Base-by-base conservation (phyloP, 2,797 vertebrate species). In the Gymnothorax javanicus region DNA sequence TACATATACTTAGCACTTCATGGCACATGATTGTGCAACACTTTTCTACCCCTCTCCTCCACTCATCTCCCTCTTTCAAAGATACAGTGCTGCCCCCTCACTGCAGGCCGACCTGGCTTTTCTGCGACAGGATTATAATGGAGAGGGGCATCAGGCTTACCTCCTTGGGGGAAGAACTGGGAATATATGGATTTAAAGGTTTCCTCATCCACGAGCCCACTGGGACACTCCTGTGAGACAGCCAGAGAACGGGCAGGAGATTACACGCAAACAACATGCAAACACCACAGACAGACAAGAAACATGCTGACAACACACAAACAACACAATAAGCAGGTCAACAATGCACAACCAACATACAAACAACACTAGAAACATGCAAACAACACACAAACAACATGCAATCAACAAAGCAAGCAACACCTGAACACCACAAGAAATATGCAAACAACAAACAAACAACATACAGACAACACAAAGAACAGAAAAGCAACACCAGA, bases 131-230 rank as follows among this genome's bases (percentile, higher is more conserved):
- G n/a, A 59, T 83, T 7, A 59, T 27, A 25, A 27, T 57, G 27
- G 79, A 58, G 50, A 17, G 54, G 13, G 52, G 17, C 7, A 20
- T 25, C 77, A 69, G n/a, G 20, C 96, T 93, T 92, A 99, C 98
- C 98, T 95, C 98, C 98, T 93, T 98, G 98, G 54, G 98, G 98
- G 92, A 99, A 99, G 94, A 99, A 99, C 92, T 97, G 97, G 0
- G 97, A 96, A 87, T 99, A 99, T 90, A 99, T 99, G 58, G 93
- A 94, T 67, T 97, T 99, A 94, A 99, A 99, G 0, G 98, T 99
- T 69, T 99, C 97, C 90, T 99, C 97, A 6, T 99, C 97, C 92
- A 99, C 98, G 1, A 98, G 93, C 54, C 98, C 98, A 0, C 97
- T 97, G 89, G 98, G 98, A 91, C 98, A 99, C 85, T 99, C 98